Conservation (phyloP, 1,140 invertebrate species). For the Nomia melanderi region DNA sequence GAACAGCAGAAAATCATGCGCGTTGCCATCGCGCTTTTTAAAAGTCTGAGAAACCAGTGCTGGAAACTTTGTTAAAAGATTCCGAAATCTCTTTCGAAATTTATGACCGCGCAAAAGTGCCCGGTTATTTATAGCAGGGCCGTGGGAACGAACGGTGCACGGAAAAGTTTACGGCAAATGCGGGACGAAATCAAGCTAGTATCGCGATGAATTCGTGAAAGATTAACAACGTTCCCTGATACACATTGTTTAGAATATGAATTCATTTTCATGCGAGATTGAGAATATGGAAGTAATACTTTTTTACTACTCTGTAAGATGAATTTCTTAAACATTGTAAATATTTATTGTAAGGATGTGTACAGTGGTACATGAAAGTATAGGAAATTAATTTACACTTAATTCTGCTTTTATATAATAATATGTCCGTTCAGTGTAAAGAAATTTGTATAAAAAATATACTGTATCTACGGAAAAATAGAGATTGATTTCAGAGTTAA, state of each 20-base stretch:
- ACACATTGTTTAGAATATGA: not conserved
- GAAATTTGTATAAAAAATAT: too few species aligned
- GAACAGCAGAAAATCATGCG: not conserved
- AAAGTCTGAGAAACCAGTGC: conserved; percentile 11
- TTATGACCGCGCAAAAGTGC: conserved; percentile 35
- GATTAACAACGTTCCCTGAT: not conserved
- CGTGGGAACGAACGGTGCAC: not conserved
- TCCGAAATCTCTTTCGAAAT: conserved; percentile 50
- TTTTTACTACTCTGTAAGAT: too few species aligned
- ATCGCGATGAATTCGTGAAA: not conserved
- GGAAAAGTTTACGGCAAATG: conserved; percentile 12
- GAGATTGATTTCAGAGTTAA: too few species aligned
- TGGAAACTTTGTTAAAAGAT: conserved; percentile 50
- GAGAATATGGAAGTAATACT: too few species aligned
- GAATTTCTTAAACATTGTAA: too few species aligned
- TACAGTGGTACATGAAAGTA: too few species aligned
- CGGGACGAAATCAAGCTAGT: not conserved
- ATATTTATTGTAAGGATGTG: too few species aligned
- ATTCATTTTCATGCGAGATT: too few species aligned
- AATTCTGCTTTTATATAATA: too few species aligned
- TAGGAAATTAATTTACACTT: too few species aligned
- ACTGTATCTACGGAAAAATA: too few species aligned
- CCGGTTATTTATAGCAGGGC: conserved; percentile 35
- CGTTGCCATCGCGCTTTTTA: conserved; percentile 23
- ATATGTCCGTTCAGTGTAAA: too few species aligned